Conservation (phyloP, 1,140 invertebrate genomes). For the Drosophila persimilis region DNA sequence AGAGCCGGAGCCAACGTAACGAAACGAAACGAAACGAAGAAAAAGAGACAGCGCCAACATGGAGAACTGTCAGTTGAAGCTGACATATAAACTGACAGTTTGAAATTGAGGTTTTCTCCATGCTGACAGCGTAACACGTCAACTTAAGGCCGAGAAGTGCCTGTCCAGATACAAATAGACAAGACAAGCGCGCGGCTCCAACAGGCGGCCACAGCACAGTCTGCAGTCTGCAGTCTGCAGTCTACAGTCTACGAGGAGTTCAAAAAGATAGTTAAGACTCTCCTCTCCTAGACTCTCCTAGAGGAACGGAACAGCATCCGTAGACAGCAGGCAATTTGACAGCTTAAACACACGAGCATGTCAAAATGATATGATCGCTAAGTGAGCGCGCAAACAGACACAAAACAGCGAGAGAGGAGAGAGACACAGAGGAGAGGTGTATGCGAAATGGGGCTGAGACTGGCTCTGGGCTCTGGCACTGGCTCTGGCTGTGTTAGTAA, state of each 20-base stretch:
- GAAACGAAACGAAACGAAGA: slow-evolving; percentile 40
- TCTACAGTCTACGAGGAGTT: slow-evolving; percentile 20
- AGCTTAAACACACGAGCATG: slow-evolving; percentile 80
- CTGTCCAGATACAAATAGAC: slow-evolving; percentile 81
- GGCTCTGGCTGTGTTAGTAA: too few species aligned
- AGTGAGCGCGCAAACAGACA: slow-evolving; percentile 72
- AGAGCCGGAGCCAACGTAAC: slow-evolving; percentile 3
- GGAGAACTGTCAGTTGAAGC: slow-evolving; percentile 80
- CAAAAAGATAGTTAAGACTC: slow-evolving; percentile 64
- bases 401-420: slow-evolving; percentile 16
- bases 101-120: slow-evolving; percentile 81
- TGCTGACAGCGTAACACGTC: slow-evolving; percentile 80
- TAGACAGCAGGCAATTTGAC: slow-evolving; percentile 79
- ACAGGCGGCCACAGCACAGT: not conserved
- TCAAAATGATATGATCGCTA: slow-evolving; percentile 82
- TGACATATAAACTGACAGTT: slow-evolving; percentile 81
- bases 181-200: slow-evolving; percentile 28
- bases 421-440: not conserved
- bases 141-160: slow-evolving; percentile 78
- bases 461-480: too few species aligned
- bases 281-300: slow-evolving; percentile 21
- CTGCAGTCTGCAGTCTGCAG: not conserved
- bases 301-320: slow-evolving; percentile 49
- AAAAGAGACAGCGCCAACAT: slow-evolving; percentile 59
- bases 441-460: too few species aligned